These are phyloP conservation scores for Eleginops maclovinus DNA, from an alignment of 2,113 vertebrate genomes.

Conservation along the genomic window DNA sequence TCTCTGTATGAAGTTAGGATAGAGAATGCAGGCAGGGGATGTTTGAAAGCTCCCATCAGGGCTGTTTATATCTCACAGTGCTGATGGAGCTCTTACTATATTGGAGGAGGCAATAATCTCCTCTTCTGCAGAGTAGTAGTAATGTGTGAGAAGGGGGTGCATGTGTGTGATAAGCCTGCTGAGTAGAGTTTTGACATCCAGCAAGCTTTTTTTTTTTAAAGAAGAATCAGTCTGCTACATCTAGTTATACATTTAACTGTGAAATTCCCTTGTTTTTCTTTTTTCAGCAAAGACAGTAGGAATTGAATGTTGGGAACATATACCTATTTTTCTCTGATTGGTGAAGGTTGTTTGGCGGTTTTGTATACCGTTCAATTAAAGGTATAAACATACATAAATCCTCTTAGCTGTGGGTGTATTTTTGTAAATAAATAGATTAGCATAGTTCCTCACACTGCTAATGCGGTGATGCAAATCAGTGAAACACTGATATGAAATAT, in stretches of 20 bases:
- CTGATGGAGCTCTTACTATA: slow-evolving; percentile 13
- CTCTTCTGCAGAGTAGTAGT: background rate
- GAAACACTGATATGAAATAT: slow-evolving; percentile 18
- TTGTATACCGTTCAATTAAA: background rate
- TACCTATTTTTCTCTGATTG: too few relatives aligned
- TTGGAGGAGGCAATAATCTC: background rate
- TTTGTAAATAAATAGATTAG: background rate
- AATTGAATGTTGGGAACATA: background rate
- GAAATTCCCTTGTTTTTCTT: background rate
- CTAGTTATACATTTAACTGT: background rate
- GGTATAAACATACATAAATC: background rate
- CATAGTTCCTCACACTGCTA: background rate
- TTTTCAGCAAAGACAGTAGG: background rate
- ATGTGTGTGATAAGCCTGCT: background rate
- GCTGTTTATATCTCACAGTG: slow-evolving; percentile 5
- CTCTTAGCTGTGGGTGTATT: background rate
- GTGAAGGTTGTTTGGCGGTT: background rate
- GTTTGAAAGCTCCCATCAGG: slow-evolving; percentile 22
- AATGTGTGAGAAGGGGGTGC: background rate
- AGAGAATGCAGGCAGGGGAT: slow-evolving; percentile 3
- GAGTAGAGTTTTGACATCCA: background rate
- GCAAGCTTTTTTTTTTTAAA: background rate
- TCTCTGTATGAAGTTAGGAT: background rate
- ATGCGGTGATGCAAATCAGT: slow-evolving; percentile 12
- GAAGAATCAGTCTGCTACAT: slow-evolving; percentile 4